Evolutionary conservation across 2,113 vertebrate species (phyloP), one percentile per base, ranked within the genome.

Genomic region (Aspiorhynchus laticeps): DNA sequence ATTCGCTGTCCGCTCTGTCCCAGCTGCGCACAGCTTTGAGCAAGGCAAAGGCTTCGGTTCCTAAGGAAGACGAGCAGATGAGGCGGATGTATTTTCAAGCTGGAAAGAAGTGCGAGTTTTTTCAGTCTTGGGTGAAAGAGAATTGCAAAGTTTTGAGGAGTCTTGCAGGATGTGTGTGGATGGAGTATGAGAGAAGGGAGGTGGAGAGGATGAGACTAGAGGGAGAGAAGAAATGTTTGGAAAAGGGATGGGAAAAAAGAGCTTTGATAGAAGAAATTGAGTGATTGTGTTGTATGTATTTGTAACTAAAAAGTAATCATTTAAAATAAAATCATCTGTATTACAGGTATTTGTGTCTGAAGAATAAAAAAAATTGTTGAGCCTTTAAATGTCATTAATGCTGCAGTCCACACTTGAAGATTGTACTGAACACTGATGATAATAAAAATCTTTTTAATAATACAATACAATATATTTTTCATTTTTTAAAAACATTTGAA

Each of bases 91-190:
- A 86, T 88, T 96, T 95, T 73, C 87, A 94, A 4, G 96, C 96
- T 0, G 90, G 90, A 63, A 98, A 97, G 84, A 98, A 98, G 86
- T 97, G 96, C 63, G 92, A 95, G 79, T 98, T 96, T 84, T 92
- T 97, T 31, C 94, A 97, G 87, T 94, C 97, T 11, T 98, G 97
- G 97, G 92, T 93, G 67, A 91, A 93, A 4, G 96, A 96, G 53
- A 95, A 95, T 31, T 84, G 80, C 10, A 71, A 21, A 0, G 63
- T 26, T 4, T 89, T 96, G 71, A 84, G 71, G 0, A 63, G 48
- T 0, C 80, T 96, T 48, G 95, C 96, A 19, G 17, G 94, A 11
- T 93, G 94, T 69, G 91, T 94, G 19, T 94, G 94, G 93, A 80
- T 21, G 6, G 95, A 96, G 17, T 90, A 94, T 85, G 69, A 83